phyloP scores from a whole-genome alignment of 2,113 vertebrate species.

The Nibea coibor region DNA sequence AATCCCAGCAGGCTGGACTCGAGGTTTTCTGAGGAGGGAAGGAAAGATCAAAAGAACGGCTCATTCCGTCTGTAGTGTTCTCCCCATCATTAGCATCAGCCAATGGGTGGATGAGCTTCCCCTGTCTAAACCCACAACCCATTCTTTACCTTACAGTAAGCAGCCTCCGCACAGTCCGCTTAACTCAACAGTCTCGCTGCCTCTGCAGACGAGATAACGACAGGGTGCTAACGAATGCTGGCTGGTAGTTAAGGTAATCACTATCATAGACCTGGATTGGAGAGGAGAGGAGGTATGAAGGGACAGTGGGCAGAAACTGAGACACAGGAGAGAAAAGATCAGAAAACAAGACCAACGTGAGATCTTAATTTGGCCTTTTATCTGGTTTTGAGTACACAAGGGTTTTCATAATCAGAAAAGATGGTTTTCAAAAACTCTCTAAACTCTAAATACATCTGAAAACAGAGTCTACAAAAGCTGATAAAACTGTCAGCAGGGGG shows the following conservation, averaged over 20 bases:
- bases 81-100: slow-evolving; percentile 29
- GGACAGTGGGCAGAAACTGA: slow-evolving; percentile 26
- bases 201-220: slow-evolving; percentile 66
- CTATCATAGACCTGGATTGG: slow-evolving; percentile 66
- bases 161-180: not conserved
- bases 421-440: not conserved
- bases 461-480: not conserved
- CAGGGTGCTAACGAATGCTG: slow-evolving; percentile 67
- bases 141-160: not conserved
- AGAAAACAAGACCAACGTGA: not conserved
- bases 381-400: not conserved
- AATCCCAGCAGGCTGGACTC: slow-evolving; percentile 1
- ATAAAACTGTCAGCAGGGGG: slow-evolving; percentile 13
- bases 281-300: slow-evolving; percentile 32
- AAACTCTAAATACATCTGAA: not conserved
- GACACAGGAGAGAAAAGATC: slow-evolving; percentile 12
- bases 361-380: slow-evolving; percentile 1
- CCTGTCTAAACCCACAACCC: slow-evolving; percentile 4
- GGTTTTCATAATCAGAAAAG: not conserved
- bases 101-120: slow-evolving; percentile 8
- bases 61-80: slow-evolving; percentile 4
- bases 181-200: slow-evolving; percentile 18
- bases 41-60: slow-evolving; percentile 37
- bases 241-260: slow-evolving; percentile 66
- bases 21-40: not conserved